A percentile compares a stretch with the other conserved stretches of the same genome.
Evolutionary conservation across 2,888 invertebrate species (phyloP).

Genomic region (Drosophila yooni): DNA sequence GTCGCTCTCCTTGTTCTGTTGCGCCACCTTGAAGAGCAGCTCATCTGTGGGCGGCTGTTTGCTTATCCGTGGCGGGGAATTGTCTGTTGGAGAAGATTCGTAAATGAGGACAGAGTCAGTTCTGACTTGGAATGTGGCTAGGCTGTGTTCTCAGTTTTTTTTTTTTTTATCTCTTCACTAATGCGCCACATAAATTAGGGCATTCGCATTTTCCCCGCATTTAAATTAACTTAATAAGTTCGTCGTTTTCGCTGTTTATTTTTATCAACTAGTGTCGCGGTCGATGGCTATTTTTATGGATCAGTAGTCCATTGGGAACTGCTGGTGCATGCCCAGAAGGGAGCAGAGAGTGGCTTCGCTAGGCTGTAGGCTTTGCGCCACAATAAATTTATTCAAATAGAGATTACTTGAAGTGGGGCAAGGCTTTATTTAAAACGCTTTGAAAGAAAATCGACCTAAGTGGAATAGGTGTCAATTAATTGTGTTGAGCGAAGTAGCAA

Average conservation of each 20-base stretch:
- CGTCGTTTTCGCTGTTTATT: constrained; percentile 35
- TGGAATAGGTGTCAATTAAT: background rate
- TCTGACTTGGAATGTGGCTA: background rate
- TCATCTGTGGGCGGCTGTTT: constrained; percentile 97
- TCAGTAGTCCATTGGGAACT: constrained; percentile 17
- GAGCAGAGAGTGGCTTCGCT: constrained; percentile 12
- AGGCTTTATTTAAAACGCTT: background rate
- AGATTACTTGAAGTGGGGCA: background rate
- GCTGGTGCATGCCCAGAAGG: background rate
- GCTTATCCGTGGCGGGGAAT: constrained; percentile 95
- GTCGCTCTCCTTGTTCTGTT: constrained; percentile 92
- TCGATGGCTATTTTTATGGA: constrained; percentile 31
- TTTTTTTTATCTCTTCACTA: background rate
- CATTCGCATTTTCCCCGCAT: constrained; percentile 12
- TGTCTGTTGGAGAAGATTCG: constrained; percentile 86
- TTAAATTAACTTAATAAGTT: constrained; percentile 23
- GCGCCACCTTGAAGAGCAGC: constrained; percentile 95
- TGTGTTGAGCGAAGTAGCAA: background rate
- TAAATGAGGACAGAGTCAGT: constrained; percentile 15
- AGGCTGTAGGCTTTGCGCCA: constrained; percentile 9
- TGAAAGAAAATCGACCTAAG: background rate
- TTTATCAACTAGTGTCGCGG: constrained; percentile 33
- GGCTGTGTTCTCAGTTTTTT: background rate
- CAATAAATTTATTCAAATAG: constrained; percentile 1
- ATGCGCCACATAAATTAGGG: constrained; percentile 4